Base-by-base conservation (phyloP, 2,888 invertebrate species). In the Macrosoma leucophasiata region DNA sequence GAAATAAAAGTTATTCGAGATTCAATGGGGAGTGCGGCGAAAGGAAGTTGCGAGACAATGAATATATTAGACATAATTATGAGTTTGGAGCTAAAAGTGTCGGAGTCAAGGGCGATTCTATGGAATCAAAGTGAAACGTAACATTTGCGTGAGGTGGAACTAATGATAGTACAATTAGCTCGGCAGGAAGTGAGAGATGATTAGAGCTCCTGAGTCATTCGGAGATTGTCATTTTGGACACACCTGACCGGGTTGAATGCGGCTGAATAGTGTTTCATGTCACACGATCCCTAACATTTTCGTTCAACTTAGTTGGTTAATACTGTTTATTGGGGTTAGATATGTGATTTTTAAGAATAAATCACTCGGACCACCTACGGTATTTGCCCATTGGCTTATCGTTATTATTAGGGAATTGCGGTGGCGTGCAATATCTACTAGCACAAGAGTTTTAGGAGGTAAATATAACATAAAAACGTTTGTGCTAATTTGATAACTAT, bases 101-200 rank as follows among this genome's bases (percentile, higher is more conserved):
- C 14, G 22, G 28, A 25, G 33, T 33, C 55, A 59, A 62, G 62
- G 61, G 41, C 51, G 56, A 48, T 53, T 45, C 41, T 42, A 45
- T 46, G 47, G 53, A 54, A 51, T 58, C 52, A 49, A 59, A 58
- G 56, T 53, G 54, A 61, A 62, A 60, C 56, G 52, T 54, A 52
- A 47, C 58, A 62, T 55, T 51, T 50, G 58, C 51, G 50, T 48
- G 60, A 74, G 52, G 67, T 68, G 76, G 76, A 78, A 81, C 78
- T 76, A 79, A 81, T 78, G 48, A 58, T 54, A 55, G 53, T 50
- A 70, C 64, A 76, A 78, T 78, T 73, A 73, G 62, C 64, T 58
- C 58, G 51, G 57, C 51, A 71, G 78, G 77, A 79, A 81, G 64
- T 62, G 59, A 66, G 61, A 66, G 69, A 77, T 70, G 57, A 75